Base-by-base conservation (phyloP, 2,113 vertebrate genomes). In the Triplophysa dalaica region DNA sequence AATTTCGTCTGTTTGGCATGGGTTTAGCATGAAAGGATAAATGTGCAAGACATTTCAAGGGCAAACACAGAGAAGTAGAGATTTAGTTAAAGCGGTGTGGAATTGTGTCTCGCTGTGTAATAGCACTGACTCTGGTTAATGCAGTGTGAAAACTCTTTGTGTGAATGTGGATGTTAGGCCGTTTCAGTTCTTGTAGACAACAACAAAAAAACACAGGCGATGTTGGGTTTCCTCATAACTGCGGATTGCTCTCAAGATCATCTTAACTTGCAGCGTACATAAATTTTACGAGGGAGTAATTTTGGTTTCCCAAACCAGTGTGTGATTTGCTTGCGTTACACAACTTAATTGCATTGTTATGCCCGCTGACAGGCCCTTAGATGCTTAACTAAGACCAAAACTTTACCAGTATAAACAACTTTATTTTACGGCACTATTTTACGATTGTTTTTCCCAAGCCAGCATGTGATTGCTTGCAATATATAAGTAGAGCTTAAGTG, bases 41-140 rank as follows among this genome's bases (percentile, higher is more conserved):
- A 21, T 41, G 24, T 74, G 62, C 81, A 74, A 80, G 61, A 62
- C 48, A 65, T 70, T 75, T 85, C 74, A 83, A 85, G 78, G 81
- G 17, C 60, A 24, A 38, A 14, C 38, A 38, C 41, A 38, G 64
- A 33, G 38, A 24, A 26, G 22, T 70, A n/a, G 50, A 64, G 33
- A 58, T 54, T 43, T 38, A 75, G 4, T 19, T 73, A 43, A 60
- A 61, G n/a, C 70, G 43, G 33, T 33, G 63, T 58, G 63, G 54
- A 13, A 73, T 60, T 72, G 69, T 73, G 70, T 60, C 70, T 60
- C 54, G 16, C 33, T 13, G 22, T 61, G 56, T 74, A 61, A 61
- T 43, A 41, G 33, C 54, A 41, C 19, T 19, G 19, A 19, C 29
- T 21, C 29, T 24, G 54, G n/a, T 73, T 60, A 60, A 73, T 60